These are phyloP conservation scores for Brevipalpus yothersi DNA, from an alignment of 1,140 invertebrate genomes.

Conservation along the genomic window DNA sequence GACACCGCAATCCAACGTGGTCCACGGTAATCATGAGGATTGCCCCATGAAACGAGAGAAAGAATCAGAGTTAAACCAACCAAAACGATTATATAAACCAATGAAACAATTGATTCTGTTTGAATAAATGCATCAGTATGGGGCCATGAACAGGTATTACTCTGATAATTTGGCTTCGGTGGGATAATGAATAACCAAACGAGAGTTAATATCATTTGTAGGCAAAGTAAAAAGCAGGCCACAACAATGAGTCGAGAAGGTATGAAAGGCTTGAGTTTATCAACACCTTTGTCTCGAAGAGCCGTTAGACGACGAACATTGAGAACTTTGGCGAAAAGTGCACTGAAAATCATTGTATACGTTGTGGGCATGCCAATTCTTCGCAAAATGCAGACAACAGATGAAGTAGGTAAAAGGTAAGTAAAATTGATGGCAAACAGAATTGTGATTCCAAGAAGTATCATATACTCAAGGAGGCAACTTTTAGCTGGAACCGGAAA, in stretches of 20 bases:
- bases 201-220: conserved; percentile 23
- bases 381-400: conserved; percentile 19
- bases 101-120: conserved; percentile 22
- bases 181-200: conserved; percentile 24
- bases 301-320: conserved; percentile 19
- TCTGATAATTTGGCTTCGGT: conserved; percentile 13
- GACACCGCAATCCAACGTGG: conserved; percentile 24
- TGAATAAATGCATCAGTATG: conserved; percentile 18
- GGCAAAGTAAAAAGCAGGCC: conserved; percentile 17
- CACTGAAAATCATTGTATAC: conserved; percentile 23
- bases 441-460: conserved; percentile 23
- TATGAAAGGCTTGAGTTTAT: conserved; percentile 13
- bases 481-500: conserved; percentile 24
- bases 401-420: conserved; percentile 22
- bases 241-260: neutral
- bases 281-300: conserved; percentile 8
- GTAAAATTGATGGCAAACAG: conserved; percentile 24
- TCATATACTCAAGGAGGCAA: conserved; percentile 24
- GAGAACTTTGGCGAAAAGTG: conserved; percentile 25
- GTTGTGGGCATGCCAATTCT: conserved; percentile 21
- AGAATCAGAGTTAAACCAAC: conserved; percentile 21
- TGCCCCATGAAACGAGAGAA: conserved; percentile 21
- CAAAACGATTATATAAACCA: conserved; percentile 25
- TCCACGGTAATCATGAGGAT: conserved; percentile 18
- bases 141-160: conserved; percentile 15